Percentiles rank a stretch among this genome's conserved stretches.
These are phyloP conservation scores for Meiosimyza decipiens DNA, from an alignment of 2,888 invertebrate species.

Conservation along the genomic window DNA sequence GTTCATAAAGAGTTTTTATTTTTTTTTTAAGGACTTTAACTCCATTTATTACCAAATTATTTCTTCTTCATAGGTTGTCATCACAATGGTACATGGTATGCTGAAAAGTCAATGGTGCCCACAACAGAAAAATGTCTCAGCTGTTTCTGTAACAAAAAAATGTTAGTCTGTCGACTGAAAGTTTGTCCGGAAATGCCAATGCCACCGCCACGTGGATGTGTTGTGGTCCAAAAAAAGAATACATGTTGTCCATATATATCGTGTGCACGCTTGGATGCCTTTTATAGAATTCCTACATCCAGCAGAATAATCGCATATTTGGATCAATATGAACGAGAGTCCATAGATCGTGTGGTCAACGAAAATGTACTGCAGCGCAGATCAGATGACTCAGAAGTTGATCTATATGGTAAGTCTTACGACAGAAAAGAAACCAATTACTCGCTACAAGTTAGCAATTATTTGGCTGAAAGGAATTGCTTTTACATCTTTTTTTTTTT, in stretches of 20 bases:
- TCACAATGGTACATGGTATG: slow-evolving; percentile 77
- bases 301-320: slow-evolving; percentile 63
- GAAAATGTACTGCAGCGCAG: slow-evolving; percentile 62
- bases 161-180: slow-evolving; percentile 80
- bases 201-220: slow-evolving; percentile 80
- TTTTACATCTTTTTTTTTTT: too few relatives aligned
- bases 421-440: slow-evolving; percentile 4
- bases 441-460: background rate
- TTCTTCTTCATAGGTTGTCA: slow-evolving; percentile 71
- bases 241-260: slow-evolving; percentile 83
- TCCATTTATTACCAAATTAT: background rate
- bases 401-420: slow-evolving; percentile 54
- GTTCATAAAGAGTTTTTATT: background rate
- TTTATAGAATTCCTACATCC: slow-evolving; percentile 60
- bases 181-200: slow-evolving; percentile 81
- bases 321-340: slow-evolving; percentile 63
- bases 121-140: slow-evolving; percentile 82
- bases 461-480: too few relatives aligned
- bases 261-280: slow-evolving; percentile 73
- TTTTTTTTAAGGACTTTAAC: background rate
- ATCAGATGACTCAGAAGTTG: slow-evolving; percentile 64
- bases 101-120: slow-evolving; percentile 74
- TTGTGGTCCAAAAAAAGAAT: slow-evolving; percentile 74
- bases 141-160: slow-evolving; percentile 79
- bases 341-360: slow-evolving; percentile 64